Evolutionary conservation across 2,888 invertebrate genomes (phyloP), one percentile per base, ranked within the genome.

Genomic region (Nephrotoma flavescens): DNA sequence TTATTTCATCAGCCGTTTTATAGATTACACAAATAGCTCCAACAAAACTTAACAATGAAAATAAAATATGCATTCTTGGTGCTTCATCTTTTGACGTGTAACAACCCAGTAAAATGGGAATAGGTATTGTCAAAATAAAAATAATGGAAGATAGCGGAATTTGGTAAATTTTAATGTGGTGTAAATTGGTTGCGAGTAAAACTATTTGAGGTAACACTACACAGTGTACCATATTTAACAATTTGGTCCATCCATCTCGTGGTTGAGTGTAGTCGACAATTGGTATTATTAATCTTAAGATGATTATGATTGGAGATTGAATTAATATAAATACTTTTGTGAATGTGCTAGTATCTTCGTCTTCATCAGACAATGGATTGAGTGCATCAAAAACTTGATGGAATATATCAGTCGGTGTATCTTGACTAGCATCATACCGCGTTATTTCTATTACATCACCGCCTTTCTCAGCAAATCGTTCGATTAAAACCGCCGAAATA

Each of bases 1-100:
- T 93, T 86, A 95, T 92, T 90, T 95, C 95, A 88, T 92, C 92
- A 42, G 95, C 94, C 42, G 94, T 90, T 83, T 92, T 89, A 89
- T 94, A 94, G 85, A 95, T 94, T 90, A 94, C 92, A 42, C 93
- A 89, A 87, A 94, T 93, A 2, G 89, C 89, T 5, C 89, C 89
- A 45, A 88, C 4, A n/a, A 89, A 88, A 15, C 89, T 88, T 19
- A 89, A 83, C 6, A 88, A 9, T 15, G 89, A 89, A 87, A 89
- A 88, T 87, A 90, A 89, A n/a, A 88, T 44, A 88, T 90, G 89
- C 87, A 88, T 89, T 41, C 15, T 41, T 6, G 90, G 90, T 6
- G 89, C 87, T 19, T 45, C 83, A 87, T 90, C 89, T 83, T 89
- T 88, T 9, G 90, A 88, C 31, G 86, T 86, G 2, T 87, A 42